Conservation (phyloP, 2,888 invertebrate species). For the Tetramorium bicarinatum region DNA sequence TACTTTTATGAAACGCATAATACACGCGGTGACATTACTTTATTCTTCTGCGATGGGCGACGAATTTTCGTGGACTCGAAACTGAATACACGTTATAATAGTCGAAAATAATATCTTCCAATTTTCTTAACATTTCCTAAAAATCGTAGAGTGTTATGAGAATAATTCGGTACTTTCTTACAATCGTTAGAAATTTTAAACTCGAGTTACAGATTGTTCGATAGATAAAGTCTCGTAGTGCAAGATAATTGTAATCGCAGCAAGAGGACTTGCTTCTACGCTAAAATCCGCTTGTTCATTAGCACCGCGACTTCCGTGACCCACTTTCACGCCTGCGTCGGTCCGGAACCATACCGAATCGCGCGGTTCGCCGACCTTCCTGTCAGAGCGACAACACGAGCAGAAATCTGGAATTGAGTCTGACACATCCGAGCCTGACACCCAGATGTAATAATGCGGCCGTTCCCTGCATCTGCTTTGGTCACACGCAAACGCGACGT, state of each 20-base stretch:
- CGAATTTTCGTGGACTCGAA: conserved; percentile 26
- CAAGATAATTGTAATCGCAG: conserved; percentile 2
- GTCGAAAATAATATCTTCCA: neutral
- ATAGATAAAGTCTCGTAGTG: neutral
- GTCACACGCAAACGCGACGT: neutral
- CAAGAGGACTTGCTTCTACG: conserved; percentile 20
- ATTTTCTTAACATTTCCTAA: neutral
- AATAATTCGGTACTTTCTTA: neutral
- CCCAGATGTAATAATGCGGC: neutral
- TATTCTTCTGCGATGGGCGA: conserved; percentile 59
- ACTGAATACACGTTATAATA: neutral
- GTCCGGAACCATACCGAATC: conserved; percentile 52
- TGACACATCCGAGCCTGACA: neutral
- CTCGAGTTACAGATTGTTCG: neutral
- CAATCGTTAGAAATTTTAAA: neutral
- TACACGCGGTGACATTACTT: conserved; percentile 43
- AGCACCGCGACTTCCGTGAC: conserved; percentile 50
- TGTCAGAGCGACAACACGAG: conserved; percentile 34
- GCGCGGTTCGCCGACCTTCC: conserved; percentile 51
- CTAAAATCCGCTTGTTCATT: conserved; percentile 60
- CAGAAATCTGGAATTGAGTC: conserved; percentile 24
- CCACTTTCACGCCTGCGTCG: conserved; percentile 61
- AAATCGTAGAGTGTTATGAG: neutral
- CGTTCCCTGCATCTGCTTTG: neutral
- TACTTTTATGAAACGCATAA: conserved; percentile 43